These are phyloP conservation scores for Lanistes nyassanus DNA, from an alignment of 1,140 invertebrate species.

Conservation along the genomic window DNA sequence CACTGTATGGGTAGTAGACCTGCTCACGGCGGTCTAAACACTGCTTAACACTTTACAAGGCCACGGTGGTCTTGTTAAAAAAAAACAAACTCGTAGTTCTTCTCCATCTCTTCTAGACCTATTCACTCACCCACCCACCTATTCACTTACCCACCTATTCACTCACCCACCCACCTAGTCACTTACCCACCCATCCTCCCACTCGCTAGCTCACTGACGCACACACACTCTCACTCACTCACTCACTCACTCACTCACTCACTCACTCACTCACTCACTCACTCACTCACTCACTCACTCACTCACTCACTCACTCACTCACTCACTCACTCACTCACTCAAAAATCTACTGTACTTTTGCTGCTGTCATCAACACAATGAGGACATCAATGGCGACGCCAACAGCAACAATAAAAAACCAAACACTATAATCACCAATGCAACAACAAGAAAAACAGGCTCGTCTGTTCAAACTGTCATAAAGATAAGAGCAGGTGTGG, in stretches of 20 bases:
- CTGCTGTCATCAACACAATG: too few species aligned
- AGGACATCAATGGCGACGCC: background rate
- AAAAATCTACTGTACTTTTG: too few species aligned
- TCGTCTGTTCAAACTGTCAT: too few species aligned
- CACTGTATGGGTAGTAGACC: too few species aligned
- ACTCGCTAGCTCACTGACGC: background rate
- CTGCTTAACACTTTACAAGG: too few species aligned
- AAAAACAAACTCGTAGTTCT: too few species aligned
- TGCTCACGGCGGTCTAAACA: too few species aligned
- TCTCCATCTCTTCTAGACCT: too few species aligned
- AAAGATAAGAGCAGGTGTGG: too few species aligned
- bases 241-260: background rate
- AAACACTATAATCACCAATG: background rate
- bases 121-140: background rate
- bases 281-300: background rate
- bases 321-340: background rate
- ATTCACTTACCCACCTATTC: background rate
- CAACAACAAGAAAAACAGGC: too few species aligned
- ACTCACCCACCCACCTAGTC: conserved; percentile 10
- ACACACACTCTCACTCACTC: background rate
- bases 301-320: background rate
- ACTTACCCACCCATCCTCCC: background rate
- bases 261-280: background rate
- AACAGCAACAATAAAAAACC: background rate
- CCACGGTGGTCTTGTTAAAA: too few species aligned